Evolutionary conservation across 2,113 vertebrate genomes (phyloP).

Genomic region (Aleadryas rufinucha): DNA sequence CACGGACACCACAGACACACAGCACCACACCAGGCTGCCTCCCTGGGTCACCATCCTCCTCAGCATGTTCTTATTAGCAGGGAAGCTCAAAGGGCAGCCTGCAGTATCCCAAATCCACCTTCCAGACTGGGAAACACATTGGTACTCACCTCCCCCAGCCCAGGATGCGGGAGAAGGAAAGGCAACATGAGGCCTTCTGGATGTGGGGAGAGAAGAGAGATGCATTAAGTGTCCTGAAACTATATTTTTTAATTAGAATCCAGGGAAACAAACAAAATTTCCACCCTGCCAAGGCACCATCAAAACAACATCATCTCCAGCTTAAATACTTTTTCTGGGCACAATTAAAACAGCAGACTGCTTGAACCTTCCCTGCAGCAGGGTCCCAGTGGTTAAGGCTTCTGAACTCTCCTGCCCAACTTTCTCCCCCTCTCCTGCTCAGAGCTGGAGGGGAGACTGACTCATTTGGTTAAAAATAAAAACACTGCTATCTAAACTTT

Average conservation of each 20-base stretch:
- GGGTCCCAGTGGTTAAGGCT: neutral
- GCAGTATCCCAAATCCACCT: neutral
- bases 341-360: neutral
- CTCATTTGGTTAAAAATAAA: constrained; percentile 75
- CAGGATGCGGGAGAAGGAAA: neutral
- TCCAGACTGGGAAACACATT: neutral
- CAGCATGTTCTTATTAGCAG: neutral
- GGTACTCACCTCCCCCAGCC: neutral
- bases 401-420: constrained; percentile 23
- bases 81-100: neutral
- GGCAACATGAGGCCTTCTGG: neutral
- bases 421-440: constrained; percentile 3
- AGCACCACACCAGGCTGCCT: neutral
- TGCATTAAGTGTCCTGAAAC: neutral
- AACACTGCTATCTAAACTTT: constrained; percentile 61
- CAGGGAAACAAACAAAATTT: neutral
- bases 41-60: neutral
- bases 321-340: constrained; percentile 14
- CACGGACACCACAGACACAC: neutral
- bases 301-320: neutral
- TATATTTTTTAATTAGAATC: neutral
- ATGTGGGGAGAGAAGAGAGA: neutral
- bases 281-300: neutral
- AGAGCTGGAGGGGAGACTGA: constrained; percentile 47
- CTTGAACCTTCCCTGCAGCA: neutral